A percentile compares a stretch with the other conserved stretches of the same genome.
Conservation (phyloP, 2,888 invertebrate species). For the Pedicia rivosa region DNA sequence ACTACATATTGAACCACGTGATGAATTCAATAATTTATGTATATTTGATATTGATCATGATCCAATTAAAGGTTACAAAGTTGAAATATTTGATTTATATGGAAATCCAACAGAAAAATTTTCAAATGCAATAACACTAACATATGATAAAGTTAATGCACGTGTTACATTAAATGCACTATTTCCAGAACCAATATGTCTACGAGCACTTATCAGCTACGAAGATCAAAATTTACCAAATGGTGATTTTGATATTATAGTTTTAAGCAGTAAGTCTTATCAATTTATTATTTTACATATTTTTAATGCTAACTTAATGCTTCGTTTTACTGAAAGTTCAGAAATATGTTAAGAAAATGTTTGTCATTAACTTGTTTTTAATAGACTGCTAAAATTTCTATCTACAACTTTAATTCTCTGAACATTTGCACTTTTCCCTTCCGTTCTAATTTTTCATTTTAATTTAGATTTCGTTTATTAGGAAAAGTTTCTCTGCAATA, state of each 20-base stretch:
- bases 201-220: constrained; percentile 64
- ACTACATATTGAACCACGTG: constrained; percentile 78
- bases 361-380: too few species aligned
- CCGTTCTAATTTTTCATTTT: too few species aligned
- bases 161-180: constrained; percentile 61
- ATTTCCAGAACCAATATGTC: constrained; percentile 66
- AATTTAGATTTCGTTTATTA: too few species aligned
- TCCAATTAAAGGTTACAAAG: constrained; percentile 49
- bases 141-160: constrained; percentile 64
- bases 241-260: constrained; percentile 84
- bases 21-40: constrained; percentile 80
- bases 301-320: background rate
- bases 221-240: constrained; percentile 62
- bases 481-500: too few species aligned
- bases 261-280: constrained; percentile 57
- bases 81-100: constrained; percentile 43
- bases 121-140: constrained; percentile 40
- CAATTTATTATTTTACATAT: constrained; percentile 2
- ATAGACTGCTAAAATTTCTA: too few species aligned
- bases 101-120: constrained; percentile 37
- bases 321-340: too few species aligned
- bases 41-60: constrained; percentile 42
- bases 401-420: too few species aligned
- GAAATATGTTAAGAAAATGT: too few species aligned
- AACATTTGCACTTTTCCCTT: too few species aligned